phyloP scores from a whole-genome alignment of 2,888 invertebrate species.

The Epirrita christyi region DNA sequence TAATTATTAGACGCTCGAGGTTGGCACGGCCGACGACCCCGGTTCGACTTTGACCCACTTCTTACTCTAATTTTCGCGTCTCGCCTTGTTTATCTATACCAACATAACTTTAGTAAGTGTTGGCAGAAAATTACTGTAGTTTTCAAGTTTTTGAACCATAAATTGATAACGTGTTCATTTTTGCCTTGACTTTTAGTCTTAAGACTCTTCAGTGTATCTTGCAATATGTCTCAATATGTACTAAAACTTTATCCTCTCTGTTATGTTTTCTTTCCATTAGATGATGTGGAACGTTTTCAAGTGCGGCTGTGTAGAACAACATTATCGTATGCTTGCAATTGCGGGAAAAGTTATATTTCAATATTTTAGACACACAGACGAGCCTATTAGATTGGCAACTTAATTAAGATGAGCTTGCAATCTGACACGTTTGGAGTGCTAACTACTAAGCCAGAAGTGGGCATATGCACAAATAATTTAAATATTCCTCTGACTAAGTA shows the following conservation, averaged over 20 bases:
- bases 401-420: no score
- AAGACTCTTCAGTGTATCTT: no score
- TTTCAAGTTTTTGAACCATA: constrained; percentile 8
- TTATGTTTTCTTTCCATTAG: constrained; percentile 72
- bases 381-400: not conserved
- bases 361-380: not conserved
- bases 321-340: constrained; percentile 38
- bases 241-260: constrained; percentile 51
- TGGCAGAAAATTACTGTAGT: constrained; percentile 24
- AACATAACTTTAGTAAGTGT: constrained; percentile 47
- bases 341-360: not conserved
- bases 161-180: not conserved
- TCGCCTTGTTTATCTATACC: constrained; percentile 62
- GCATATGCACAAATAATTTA: no score
- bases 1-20: constrained; percentile 75
- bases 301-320: constrained; percentile 58
- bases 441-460: no score
- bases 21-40: constrained; percentile 69
- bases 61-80: constrained; percentile 79
- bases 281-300: constrained; percentile 56
- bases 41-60: constrained; percentile 82
- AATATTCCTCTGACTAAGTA: no score
- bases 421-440: no score
- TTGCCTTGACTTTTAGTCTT: no score
- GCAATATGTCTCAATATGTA: no score